Conservation (phyloP, 2,888 invertebrate species). For the Ectemnius cavifrons region DNA sequence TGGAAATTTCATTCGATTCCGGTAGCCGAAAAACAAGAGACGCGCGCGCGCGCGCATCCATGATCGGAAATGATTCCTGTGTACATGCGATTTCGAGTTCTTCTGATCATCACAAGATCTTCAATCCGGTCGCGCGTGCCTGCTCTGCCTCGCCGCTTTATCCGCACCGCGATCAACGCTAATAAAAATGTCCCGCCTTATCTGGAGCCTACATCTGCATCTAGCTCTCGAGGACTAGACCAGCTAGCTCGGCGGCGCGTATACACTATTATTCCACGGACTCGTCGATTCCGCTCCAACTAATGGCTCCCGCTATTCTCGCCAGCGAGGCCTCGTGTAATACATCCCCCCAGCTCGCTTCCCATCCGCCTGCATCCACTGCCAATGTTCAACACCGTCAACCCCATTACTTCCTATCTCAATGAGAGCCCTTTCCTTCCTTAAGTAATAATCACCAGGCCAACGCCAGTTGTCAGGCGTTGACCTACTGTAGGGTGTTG, state of each 20-base stretch:
- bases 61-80: neutral
- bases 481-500: slow-evolving; percentile 1
- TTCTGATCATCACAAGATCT: neutral
- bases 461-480: too few species aligned
- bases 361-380: neutral
- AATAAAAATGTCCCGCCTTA: slow-evolving; percentile 26
- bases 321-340: neutral
- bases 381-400: too few species aligned
- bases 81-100: neutral
- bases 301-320: neutral
- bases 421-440: neutral
- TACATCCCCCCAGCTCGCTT: neutral
- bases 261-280: slow-evolving; percentile 1
- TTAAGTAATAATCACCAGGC: too few species aligned
- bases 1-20: slow-evolving; percentile 50
- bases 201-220: slow-evolving; percentile 9
- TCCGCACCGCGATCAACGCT: slow-evolving; percentile 3
- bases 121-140: slow-evolving; percentile 9
- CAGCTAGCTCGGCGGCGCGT: neutral
- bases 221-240: neutral
- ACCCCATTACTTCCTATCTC: neutral
- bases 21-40: slow-evolving; percentile 5
- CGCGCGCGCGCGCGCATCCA: slow-evolving; percentile 10
- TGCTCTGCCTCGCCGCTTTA: neutral
- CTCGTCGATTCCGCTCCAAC: neutral